Evolutionary conservation across 2,113 vertebrate genomes (phyloP), one percentile per base, ranked within the genome.

Genomic region (Chelonoidis abingdonii): DNA sequence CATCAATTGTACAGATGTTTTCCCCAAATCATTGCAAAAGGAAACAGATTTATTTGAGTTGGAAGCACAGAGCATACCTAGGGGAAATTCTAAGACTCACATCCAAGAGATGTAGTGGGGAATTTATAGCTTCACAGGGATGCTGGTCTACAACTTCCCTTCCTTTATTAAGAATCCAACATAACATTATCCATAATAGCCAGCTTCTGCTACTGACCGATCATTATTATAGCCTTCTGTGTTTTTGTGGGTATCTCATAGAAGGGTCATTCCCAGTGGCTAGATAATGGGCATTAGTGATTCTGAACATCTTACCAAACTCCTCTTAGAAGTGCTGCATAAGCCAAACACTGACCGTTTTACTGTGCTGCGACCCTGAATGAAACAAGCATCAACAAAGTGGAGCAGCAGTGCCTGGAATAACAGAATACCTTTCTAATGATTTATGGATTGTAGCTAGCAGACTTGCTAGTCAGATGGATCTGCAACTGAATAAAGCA

Each of bases 291-390:
- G 35, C 95, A 96, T 94, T 93, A 97, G 44, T 0, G 2, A 96
- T 95, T 97, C 95, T 52, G 41, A 95, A 75, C 85, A 80, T 89
- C 96, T 93, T 86, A 91, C 85, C 94, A 94, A 19, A 38, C 59
- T 38, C 83, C 90, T 91, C 89, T 87, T 80, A 84, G 95, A 97
- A 96, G 56, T 94, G 78, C 93, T 95, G 94, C 95, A 50, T 93
- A 97, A 97, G 95, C 90, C 85, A 94, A 90, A 95, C 56, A 72
- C 57, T 92, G 95, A 92, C 95, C 92, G 87, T 57, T 96, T 95
- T 93, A 25, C 78, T 94, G 78, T 91, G n/a, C 80, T 82, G 41
- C 89, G 69, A 87, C 80, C 92, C 89, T 86, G 78, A 38, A 94
- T 80, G 38, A 94, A 89, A 83, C 87, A 38, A 93, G 52, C 83